These are phyloP conservation scores for Apamea crenata DNA, from an alignment of 2,888 invertebrate species.

Conservation along the genomic window DNA sequence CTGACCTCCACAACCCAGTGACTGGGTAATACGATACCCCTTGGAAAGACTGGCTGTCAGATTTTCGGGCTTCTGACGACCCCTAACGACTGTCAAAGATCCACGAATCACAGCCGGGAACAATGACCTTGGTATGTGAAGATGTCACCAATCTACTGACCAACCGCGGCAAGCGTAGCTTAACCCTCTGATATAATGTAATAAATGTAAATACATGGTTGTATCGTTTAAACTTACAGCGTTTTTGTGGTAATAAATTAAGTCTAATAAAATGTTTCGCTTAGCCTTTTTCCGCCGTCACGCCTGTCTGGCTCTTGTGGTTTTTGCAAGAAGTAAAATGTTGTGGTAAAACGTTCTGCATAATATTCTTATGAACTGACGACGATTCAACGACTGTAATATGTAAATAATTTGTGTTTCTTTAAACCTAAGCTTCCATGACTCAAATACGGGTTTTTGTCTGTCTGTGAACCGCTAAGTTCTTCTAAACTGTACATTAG, in stretches of 20 bases:
- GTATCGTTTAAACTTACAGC: slow-evolving; percentile 36
- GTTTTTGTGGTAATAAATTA: slow-evolving; percentile 43
- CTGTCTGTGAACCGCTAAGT: neutral
- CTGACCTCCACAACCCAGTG: too few relatives aligned
- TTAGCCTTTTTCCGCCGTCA: slow-evolving; percentile 33
- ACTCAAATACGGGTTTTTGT: neutral
- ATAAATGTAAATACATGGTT: slow-evolving; percentile 36
- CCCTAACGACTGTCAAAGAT: too few relatives aligned
- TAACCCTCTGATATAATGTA: neutral
- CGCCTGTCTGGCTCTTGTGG: slow-evolving; percentile 41
- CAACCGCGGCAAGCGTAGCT: too few relatives aligned
- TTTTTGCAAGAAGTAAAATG: slow-evolving; percentile 49
- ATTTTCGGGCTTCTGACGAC: too few relatives aligned
- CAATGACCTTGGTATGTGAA: too few relatives aligned
- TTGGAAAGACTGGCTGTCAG: too few relatives aligned
- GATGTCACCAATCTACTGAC: too few relatives aligned
- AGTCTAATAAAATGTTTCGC: slow-evolving; percentile 44
- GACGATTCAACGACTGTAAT: neutral
- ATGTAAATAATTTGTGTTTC: slow-evolving; percentile 21
- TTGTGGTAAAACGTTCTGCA: slow-evolving; percentile 23
- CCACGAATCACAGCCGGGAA: too few relatives aligned
- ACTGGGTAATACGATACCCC: too few relatives aligned
- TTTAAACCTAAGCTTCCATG: neutral
- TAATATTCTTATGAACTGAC: slow-evolving; percentile 27
- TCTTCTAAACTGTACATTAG: neutral